Percentiles rank a stretch among this genome's conserved stretches.
Conservation (phyloP, 2,888 invertebrate species). For the Erebia epiphron region DNA sequence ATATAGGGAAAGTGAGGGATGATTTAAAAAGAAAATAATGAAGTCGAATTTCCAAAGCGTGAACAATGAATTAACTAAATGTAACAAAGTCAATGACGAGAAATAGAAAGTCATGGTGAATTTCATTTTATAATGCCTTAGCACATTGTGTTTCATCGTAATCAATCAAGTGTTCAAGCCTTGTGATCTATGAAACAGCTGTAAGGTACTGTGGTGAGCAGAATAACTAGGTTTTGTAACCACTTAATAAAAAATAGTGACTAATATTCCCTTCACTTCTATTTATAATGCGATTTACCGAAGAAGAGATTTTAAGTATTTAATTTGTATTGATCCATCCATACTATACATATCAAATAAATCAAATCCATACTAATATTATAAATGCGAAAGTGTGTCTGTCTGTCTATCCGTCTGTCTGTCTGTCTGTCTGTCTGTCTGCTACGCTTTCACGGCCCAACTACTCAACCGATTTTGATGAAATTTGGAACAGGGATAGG, state of each 20-base stretch:
- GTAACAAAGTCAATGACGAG: constrained; percentile 5
- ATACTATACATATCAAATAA: too few relatives aligned
- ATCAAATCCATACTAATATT: too few relatives aligned
- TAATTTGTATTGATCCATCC: too few relatives aligned
- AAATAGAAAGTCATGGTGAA: constrained; percentile 17
- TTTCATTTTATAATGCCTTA: constrained; percentile 6
- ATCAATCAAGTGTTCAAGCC: constrained; percentile 14
- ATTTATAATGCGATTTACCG: too few relatives aligned
- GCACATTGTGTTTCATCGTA: constrained; percentile 15
- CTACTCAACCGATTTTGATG: too few relatives aligned
- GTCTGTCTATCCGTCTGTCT: too few relatives aligned
- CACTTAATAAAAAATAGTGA: background rate
- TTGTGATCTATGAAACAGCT: constrained; percentile 9
- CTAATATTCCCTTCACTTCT: background rate
- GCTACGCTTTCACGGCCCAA: too few relatives aligned
- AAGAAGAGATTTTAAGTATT: too few relatives aligned
- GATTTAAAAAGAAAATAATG: background rate
- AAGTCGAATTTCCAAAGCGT: background rate
- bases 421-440: too few relatives aligned
- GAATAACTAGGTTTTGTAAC: background rate
- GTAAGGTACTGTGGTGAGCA: background rate
- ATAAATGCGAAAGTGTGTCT: too few relatives aligned
- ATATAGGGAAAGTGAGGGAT: background rate
- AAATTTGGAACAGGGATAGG: too few relatives aligned
- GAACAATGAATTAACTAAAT: constrained; percentile 7